Conservation (phyloP, 2,888 invertebrate genomes). For the Tromatobia lineatoria region DNA sequence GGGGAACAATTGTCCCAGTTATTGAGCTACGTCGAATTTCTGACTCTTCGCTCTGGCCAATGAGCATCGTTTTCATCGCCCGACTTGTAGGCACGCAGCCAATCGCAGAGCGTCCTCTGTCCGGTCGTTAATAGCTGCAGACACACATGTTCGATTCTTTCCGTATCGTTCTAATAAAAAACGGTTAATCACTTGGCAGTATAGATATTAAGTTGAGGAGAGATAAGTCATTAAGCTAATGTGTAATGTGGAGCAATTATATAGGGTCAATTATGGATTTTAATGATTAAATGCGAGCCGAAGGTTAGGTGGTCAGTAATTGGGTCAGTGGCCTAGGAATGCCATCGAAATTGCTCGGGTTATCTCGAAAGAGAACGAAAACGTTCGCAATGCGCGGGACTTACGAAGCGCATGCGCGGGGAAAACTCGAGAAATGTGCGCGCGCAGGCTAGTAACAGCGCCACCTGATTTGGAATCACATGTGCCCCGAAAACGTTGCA, state of each 20-base stretch:
- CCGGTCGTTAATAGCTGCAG: neutral
- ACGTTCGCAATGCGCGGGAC: neutral
- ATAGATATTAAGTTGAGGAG: neutral
- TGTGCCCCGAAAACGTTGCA: neutral
- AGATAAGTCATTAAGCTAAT: neutral
- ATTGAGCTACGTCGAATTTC: neutral
- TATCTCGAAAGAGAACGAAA: constrained; percentile 23
- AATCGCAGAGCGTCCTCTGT: neutral
- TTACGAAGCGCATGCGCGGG: neutral
- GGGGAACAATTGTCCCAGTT: neutral
- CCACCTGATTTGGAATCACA: neutral
- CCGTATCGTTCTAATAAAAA: neutral
- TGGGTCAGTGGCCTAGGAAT: neutral
- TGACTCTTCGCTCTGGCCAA: neutral
- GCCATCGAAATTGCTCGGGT: constrained; percentile 15
- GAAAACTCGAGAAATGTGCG: constrained; percentile 2
- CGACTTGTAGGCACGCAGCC: neutral
- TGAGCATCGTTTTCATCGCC: neutral
- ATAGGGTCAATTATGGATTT: neutral
- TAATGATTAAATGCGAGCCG: too few species aligned
- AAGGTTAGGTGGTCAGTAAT: neutral
- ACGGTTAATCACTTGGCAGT: neutral
- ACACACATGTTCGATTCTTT: neutral
- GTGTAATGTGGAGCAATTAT: neutral
- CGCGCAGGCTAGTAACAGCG: neutral